phyloP scores from a whole-genome alignment of 1,140 invertebrate species.

The Pectinophora gossypiella region DNA sequence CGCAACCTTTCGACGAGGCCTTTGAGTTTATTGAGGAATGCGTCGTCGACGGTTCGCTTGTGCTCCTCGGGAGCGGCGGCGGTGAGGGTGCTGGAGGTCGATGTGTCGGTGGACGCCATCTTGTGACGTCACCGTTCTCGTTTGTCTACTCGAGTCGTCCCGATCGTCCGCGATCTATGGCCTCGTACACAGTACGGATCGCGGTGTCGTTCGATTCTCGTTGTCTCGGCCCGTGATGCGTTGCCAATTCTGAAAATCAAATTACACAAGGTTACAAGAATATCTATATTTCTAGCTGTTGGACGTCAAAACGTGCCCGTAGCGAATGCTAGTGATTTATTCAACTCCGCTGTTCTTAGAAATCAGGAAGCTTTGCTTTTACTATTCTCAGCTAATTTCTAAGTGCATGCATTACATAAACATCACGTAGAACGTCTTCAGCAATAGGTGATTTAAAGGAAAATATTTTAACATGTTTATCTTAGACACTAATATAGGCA shows the following conservation, averaged over 20 bases:
- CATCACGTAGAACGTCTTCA: no score
- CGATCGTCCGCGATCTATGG: slow-evolving; percentile 65
- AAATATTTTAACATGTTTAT: no score
- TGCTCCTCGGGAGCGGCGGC: slow-evolving; percentile 50
- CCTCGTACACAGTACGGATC: slow-evolving; percentile 40
- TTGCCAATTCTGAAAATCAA: slow-evolving; percentile 46
- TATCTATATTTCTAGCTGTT: not conserved
- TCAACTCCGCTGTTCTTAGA: no score
- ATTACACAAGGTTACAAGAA: not conserved
- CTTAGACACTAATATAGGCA: no score
- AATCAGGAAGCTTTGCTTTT: no score
- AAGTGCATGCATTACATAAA: no score
- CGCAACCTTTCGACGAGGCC: slow-evolving; percentile 67
- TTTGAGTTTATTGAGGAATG: slow-evolving; percentile 67
- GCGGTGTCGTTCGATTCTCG: slow-evolving; percentile 20
- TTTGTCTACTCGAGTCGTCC: slow-evolving; percentile 46
- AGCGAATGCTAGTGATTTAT: no score
- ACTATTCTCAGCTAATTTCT: no score
- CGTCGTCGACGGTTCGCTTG: slow-evolving; percentile 68
- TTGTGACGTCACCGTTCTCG: slow-evolving; percentile 55
- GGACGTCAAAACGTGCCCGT: not conserved
- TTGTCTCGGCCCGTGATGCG: slow-evolving; percentile 18
- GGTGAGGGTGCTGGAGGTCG: slow-evolving; percentile 64
- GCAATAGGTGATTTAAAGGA: no score
- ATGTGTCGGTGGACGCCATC: slow-evolving; percentile 69